Evolutionary conservation across 1,140 invertebrate species (phyloP).

Genomic region (Zeugodacus cucurbitae): DNA sequence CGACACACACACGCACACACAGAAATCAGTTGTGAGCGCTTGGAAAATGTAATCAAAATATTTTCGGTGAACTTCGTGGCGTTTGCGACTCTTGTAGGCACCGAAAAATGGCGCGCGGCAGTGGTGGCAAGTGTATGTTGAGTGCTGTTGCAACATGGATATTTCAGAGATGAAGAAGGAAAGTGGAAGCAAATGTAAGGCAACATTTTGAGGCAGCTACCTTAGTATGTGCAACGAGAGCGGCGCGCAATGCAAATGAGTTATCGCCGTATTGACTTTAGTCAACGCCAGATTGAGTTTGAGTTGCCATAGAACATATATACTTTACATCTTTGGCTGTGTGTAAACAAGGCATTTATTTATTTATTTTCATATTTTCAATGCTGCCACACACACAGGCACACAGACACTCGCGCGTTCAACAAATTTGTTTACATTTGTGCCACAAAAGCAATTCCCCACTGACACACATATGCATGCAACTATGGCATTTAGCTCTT

Average conservation of each 20-base stretch:
- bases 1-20: background rate
- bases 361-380: background rate
- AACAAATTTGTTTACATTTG: slow-evolving; percentile 33
- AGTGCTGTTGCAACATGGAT: background rate
- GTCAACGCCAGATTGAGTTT: background rate
- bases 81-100: background rate
- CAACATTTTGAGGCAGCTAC: background rate
- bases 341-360: background rate
- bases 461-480: background rate
- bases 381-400: background rate
- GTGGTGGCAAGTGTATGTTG: background rate
- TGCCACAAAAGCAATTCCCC: background rate
- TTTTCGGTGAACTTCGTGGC: background rate
- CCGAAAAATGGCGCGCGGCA: background rate
- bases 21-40: background rate
- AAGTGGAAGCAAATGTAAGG: background rate
- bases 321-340: background rate
- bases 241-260: background rate
- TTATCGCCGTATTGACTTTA: background rate
- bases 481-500: background rate
- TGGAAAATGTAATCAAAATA: background rate
- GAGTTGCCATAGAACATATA: background rate
- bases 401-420: background rate
- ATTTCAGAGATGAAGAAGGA: background rate
- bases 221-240: background rate